Percentiles rank a stretch among this genome's conserved stretches.
phyloP scores from a whole-genome alignment of 2,888 invertebrate species.

The Rhagophthalmus giganteus region DNA sequence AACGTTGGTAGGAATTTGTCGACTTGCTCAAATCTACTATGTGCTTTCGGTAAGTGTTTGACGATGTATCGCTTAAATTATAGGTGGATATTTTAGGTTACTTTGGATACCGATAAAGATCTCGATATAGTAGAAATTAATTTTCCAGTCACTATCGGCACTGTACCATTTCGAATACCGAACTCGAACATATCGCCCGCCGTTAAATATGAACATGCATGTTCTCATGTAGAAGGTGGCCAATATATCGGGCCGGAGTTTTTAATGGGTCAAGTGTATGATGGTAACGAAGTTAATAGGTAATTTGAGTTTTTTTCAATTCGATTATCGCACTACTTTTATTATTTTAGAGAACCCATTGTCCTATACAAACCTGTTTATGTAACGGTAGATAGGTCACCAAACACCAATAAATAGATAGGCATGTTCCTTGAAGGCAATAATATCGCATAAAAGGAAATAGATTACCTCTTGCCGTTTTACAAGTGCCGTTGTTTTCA shows the following conservation, averaged over 20 bases:
- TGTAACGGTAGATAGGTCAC: conserved; percentile 55
- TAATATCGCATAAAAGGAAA: conserved; percentile 30
- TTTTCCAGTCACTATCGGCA: conserved; percentile 75
- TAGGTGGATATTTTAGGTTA: too few species aligned
- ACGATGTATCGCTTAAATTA: too few species aligned
- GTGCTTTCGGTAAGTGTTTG: conserved; percentile 66
- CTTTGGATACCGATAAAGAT: conserved; percentile 69
- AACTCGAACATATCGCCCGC: conserved; percentile 64
- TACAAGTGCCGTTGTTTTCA: conserved; percentile 11
- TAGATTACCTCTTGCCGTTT: conserved; percentile 7
- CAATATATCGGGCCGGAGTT: conserved; percentile 78
- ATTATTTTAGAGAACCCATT: conserved; percentile 57
- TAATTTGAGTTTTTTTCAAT: conserved; percentile 36
- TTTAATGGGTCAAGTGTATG: conserved; percentile 76
- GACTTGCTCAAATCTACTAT: conserved; percentile 69
- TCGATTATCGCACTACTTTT: too few species aligned
- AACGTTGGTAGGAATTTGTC: conserved; percentile 71
- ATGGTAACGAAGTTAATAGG: conserved; percentile 59
- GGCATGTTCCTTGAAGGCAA: conserved; percentile 41
- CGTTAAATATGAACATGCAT: conserved; percentile 69
- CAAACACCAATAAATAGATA: conserved; percentile 29
- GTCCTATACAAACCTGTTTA: conserved; percentile 70
- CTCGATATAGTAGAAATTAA: conserved; percentile 72
- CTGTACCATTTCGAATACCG: conserved; percentile 71
- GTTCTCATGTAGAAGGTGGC: conserved; percentile 75